These are phyloP conservation scores for Dioctria rufipes DNA, from an alignment of 2,888 invertebrate genomes.

Conservation along the genomic window DNA sequence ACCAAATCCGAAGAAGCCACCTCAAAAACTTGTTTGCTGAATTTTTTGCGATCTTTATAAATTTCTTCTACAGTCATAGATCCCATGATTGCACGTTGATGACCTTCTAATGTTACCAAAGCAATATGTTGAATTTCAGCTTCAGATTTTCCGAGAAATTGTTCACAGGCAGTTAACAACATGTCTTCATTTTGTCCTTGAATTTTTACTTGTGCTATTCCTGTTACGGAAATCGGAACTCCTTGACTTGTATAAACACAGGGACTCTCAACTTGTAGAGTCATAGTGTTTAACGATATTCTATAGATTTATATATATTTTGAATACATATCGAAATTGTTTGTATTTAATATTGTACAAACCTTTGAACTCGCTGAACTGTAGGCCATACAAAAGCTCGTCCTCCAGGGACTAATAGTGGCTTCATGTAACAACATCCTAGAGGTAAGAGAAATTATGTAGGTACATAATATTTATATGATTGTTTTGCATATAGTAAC, in stretches of 20 bases:
- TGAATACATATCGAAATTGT: not conserved
- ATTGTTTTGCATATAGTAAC: too few relatives aligned
- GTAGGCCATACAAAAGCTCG: constrained; percentile 98
- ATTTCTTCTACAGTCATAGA: constrained; percentile 98
- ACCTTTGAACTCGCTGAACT: constrained; percentile 88
- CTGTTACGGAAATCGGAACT: constrained; percentile 96
- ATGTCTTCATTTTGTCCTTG: constrained; percentile 84
- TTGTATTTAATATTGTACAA: constrained; percentile 55
- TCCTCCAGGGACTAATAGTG: constrained; percentile 94
- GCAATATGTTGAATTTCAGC: constrained; percentile 92
- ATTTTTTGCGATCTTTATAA: constrained; percentile 95
- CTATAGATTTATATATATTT: constrained; percentile 72
- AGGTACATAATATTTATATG: too few relatives aligned
- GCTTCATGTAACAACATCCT: constrained; percentile 97
- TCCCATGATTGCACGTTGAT: constrained; percentile 96
- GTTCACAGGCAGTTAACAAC: constrained; percentile 89
- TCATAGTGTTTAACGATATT: constrained; percentile 97
- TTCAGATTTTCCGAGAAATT: constrained; percentile 91
- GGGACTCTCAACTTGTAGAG: constrained; percentile 94
- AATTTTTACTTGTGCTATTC: constrained; percentile 95
- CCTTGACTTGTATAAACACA: constrained; percentile 97
- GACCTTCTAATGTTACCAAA: constrained; percentile 92
- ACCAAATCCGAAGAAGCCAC: constrained; percentile 95
- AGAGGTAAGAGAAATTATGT: constrained; percentile 61
- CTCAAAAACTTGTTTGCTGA: constrained; percentile 95